Evolutionary conservation across 2,113 vertebrate species (phyloP), one percentile per base, ranked within the genome.

Genomic region (Poecile atricapillus): DNA sequence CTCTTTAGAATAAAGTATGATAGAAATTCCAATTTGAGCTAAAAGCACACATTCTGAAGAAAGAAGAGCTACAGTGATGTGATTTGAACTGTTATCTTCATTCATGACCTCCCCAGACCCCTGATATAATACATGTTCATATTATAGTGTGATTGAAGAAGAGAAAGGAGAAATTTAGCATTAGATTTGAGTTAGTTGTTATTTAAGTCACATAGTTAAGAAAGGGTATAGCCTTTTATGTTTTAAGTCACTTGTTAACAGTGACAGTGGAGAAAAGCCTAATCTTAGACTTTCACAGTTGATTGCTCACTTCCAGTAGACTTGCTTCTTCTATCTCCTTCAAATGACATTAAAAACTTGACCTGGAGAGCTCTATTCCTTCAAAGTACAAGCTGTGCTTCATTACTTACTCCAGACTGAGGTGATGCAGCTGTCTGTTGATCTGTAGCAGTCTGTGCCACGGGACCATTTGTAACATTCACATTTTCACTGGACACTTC

Each of bases 401-500:
- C 53, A 68, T 62, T 87, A 95, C 97, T 97, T 96, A 98, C 98
- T 93, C 95, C 97, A 75, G 96, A 80, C 10, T 87, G 96, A 85
- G 95, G 94, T 12, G 94, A 94, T 35, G 49, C 69, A 70, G 85
- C 24, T 50, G 91, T 20, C 39, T 97, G 96, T 59, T 95, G 96
- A 74, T 97, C 95, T 44, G 97, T 70, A 93, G 94, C 18, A 86
- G 77, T 95, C 98, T 97, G 95, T 82, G 91, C 59, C 59, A 96
- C 58, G 7, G 98, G 96, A 25, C 98, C 98, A 60, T 98, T 99
- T 74, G 98, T 93, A 93, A 98, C 96, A 53, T 80, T 91, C 35
- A 91, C 94, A 88, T 92, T 97, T 95, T 96, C 83, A 94, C 76
- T 69, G 47, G 98, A 93, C 33, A 97, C 97, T 94, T 99, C 98